A percentile compares a stretch with the other conserved stretches of the same genome.
Conservation (phyloP, 2,888 invertebrate genomes). For the Hyppa rectilinea region DNA sequence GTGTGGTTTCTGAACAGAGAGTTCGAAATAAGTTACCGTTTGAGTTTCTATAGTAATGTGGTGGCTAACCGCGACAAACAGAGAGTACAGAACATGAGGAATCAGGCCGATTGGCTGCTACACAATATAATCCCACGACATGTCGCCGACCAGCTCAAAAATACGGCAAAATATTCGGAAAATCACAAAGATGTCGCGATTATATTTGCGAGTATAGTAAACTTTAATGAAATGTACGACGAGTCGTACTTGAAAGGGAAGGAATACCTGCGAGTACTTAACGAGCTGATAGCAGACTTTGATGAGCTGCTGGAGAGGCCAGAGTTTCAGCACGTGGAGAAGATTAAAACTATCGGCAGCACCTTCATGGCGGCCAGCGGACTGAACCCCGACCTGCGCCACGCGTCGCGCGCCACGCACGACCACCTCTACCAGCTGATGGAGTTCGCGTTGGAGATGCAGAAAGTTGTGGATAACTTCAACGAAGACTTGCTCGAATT, state of each 20-base stretch:
- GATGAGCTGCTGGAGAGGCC: conserved; percentile 96
- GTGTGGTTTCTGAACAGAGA: conserved; percentile 98
- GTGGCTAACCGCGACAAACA: conserved; percentile 97
- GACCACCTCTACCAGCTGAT: conserved; percentile 96
- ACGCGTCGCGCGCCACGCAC: conserved; percentile 92
- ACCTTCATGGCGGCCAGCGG: conserved; percentile 99
- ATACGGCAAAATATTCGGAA: conserved; percentile 98
- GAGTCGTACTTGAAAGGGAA: conserved; percentile 98
- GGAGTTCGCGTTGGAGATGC: conserved; percentile 98
- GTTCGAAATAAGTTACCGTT: conserved; percentile 98
- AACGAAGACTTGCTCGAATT: conserved; percentile 97
- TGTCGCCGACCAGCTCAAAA: conserved; percentile 97
- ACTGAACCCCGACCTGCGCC: conserved; percentile 95
- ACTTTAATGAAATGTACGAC: conserved; percentile 99
- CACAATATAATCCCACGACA: conserved; percentile 99
- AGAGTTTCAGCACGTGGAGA: conserved; percentile 97
- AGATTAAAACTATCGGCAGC: conserved; percentile 99
- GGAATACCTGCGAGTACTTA: conserved; percentile 98
- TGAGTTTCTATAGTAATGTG: conserved; percentile 98
- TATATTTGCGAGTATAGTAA: conserved; percentile 98
- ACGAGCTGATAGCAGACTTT: conserved; percentile 98
- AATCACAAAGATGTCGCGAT: conserved; percentile 98
- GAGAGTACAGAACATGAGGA: conserved; percentile 97
- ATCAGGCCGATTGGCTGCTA: conserved; percentile 98
- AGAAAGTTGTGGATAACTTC: conserved; percentile 96